Percentiles rank a stretch among this genome's conserved stretches.
Conservation (phyloP, 2,888 invertebrate species). For the Tetropium fuscum region DNA sequence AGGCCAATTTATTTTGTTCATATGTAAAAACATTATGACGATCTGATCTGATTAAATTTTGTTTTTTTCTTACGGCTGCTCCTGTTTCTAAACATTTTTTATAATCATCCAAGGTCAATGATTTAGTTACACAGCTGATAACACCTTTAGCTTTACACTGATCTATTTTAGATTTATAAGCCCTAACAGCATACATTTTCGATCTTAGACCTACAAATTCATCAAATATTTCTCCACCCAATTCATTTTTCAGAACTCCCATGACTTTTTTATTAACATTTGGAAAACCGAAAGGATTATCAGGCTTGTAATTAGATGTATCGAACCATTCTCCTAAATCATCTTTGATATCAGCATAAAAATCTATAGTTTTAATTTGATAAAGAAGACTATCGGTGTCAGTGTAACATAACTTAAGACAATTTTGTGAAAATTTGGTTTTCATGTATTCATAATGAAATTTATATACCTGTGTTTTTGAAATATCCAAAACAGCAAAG, state of each 20-base stretch:
- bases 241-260: background rate
- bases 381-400: slow-evolving; percentile 36
- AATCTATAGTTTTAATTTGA: background rate
- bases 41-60: background rate
- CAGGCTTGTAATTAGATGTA: background rate
- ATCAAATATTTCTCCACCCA: background rate
- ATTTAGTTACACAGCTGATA: background rate
- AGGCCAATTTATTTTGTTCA: background rate
- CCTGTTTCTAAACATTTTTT: background rate
- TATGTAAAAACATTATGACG: background rate
- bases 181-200: background rate
- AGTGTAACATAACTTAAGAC: slow-evolving; percentile 34
- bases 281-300: background rate
- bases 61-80: background rate
- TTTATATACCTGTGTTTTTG: slow-evolving; percentile 44
- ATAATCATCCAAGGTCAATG: background rate
- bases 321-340: background rate
- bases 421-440: slow-evolving; percentile 18
- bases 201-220: background rate
- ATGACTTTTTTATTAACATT: background rate
- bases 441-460: slow-evolving; percentile 45
- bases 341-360: background rate
- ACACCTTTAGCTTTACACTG: background rate
- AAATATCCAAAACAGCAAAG: slow-evolving; percentile 42
- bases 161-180: background rate